A percentile compares a stretch with the other conserved stretches of the same genome.
Evolutionary conservation across 2,113 vertebrate species (phyloP).

Genomic region (Chaetura pelagica): DNA sequence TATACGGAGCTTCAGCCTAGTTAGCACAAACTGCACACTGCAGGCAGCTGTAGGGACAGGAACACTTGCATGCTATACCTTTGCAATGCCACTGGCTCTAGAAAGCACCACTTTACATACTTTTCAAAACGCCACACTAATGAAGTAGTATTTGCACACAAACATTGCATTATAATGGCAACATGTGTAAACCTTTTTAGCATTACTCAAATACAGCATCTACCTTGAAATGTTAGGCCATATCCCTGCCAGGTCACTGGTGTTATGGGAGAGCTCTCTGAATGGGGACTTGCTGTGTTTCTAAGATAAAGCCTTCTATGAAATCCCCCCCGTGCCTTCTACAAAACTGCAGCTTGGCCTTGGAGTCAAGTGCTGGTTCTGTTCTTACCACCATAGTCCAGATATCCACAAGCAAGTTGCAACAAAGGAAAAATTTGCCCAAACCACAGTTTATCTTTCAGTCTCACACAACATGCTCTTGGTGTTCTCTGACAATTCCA

Average conservation of each 20-base stretch:
- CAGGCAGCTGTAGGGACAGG: slow-evolving; percentile 12
- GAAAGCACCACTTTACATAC: slow-evolving; percentile 56
- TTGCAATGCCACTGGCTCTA: slow-evolving; percentile 17
- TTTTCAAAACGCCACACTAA: slow-evolving; percentile 48
- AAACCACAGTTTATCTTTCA: neutral
- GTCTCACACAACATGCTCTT: neutral
- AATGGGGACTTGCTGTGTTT: neutral
- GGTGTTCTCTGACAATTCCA: neutral
- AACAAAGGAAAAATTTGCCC: neutral
- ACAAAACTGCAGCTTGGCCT: neutral
- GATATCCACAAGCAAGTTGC: neutral
- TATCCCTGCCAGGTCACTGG: neutral
- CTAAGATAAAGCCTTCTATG: neutral
- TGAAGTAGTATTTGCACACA: slow-evolving; percentile 74
- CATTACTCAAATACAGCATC: slow-evolving; percentile 48
- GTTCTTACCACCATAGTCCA: neutral
- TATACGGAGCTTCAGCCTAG: slow-evolving; percentile 39
- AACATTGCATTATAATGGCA: slow-evolving; percentile 56
- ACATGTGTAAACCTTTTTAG: slow-evolving; percentile 56
- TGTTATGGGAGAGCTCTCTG: neutral
- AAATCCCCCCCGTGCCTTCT: slow-evolving; percentile 4
- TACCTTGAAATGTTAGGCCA: neutral
- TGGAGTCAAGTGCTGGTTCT: neutral
- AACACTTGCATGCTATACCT: slow-evolving; percentile 10
- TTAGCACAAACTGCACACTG: neutral